phyloP scores from a whole-genome alignment of 2,113 vertebrate genomes.

The Chionomys nivalis region DNA sequence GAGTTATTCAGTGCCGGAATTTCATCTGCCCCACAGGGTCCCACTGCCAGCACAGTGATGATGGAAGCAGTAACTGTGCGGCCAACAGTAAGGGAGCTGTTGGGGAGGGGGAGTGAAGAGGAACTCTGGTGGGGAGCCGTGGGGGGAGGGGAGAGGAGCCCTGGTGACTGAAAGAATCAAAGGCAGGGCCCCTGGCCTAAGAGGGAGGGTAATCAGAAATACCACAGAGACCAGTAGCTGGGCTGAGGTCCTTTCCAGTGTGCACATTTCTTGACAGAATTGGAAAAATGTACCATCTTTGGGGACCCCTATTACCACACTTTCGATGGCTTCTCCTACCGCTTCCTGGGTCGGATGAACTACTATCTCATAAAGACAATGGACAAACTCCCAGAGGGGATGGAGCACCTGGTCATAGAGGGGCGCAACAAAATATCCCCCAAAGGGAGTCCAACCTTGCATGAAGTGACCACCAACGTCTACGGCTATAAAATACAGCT shows the following conservation, averaged over 20 bases:
- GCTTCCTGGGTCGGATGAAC: slow-evolving; percentile 87
- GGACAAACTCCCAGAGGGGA: slow-evolving; percentile 26
- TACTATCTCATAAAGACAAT: slow-evolving; percentile 84
- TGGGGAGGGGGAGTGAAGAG: neutral
- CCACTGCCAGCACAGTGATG: neutral
- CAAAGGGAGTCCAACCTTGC: slow-evolving; percentile 77
- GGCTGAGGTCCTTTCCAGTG: neutral
- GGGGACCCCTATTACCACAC: slow-evolving; percentile 91
- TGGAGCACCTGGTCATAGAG: slow-evolving; percentile 78
- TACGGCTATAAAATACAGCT: slow-evolving; percentile 86
- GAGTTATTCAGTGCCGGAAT: neutral
- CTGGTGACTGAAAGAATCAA: neutral
- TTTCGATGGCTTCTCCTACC: slow-evolving; percentile 86
- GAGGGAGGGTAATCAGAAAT: neutral
- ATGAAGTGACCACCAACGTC: slow-evolving; percentile 84
- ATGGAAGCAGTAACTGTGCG: neutral
- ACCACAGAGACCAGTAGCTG: neutral
- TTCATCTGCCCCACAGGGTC: neutral
- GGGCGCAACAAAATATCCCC: slow-evolving; percentile 85
- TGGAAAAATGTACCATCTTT: slow-evolving; percentile 84
- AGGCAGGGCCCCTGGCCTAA: neutral
- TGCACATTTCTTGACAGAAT: slow-evolving; percentile 64
- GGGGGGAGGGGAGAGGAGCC: too few relatives aligned
- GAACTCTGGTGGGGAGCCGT: too few relatives aligned
- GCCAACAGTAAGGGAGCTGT: neutral